These are phyloP conservation scores for Pseudochaenichthys georgianus DNA, from an alignment of 2,797 vertebrate genomes.

Conservation along the genomic window DNA sequence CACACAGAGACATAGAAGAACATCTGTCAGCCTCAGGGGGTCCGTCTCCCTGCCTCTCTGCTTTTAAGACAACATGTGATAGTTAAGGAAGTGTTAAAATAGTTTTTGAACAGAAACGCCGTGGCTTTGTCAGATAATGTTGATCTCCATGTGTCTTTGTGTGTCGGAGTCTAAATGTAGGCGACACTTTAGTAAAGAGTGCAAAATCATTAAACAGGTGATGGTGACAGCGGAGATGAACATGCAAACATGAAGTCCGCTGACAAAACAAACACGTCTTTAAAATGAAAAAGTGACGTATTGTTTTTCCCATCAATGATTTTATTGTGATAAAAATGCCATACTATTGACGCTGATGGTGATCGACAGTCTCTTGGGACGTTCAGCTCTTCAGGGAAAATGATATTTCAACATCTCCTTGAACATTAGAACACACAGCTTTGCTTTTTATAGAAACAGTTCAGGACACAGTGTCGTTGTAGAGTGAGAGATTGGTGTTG, in stretches of 20 bases:
- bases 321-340: background rate
- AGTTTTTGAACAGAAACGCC: background rate
- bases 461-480: background rate
- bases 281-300: slow-evolving; percentile 36
- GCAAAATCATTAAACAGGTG: background rate
- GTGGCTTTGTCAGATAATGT: background rate
- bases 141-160: background rate
- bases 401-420: background rate
- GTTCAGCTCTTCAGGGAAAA: background rate
- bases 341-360: background rate
- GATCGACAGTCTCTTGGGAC: slow-evolving; percentile 5
- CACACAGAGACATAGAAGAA: background rate
- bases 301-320: background rate
- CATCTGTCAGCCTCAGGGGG: background rate
- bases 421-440: background rate
- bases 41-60: background rate
- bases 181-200: background rate
- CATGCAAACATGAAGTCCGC: background rate
- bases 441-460: background rate
- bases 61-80: background rate
- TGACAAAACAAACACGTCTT: background rate
- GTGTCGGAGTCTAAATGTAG: background rate
- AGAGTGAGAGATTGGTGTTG: background rate
- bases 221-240: slow-evolving; percentile 15
- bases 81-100: background rate